A percentile compares a stretch with the other conserved stretches of the same genome.
Evolutionary conservation across 2,888 invertebrate genomes (phyloP).

Genomic region (Subacronicta megacephala): DNA sequence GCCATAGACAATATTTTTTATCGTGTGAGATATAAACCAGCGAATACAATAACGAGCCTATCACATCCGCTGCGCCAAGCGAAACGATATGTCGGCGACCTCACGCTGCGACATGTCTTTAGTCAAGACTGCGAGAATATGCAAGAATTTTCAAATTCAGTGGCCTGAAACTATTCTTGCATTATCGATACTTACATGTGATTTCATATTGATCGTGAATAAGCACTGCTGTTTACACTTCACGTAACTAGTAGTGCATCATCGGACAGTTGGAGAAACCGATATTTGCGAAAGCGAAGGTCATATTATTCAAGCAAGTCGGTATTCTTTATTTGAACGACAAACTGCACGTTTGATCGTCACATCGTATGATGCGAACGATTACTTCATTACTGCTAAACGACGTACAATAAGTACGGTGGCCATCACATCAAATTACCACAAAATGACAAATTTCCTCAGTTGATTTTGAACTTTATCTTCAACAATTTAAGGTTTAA

Average conservation of each 20-base stretch:
- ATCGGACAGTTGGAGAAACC: slow-evolving; percentile 27
- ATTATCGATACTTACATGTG: neutral
- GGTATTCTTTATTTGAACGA: slow-evolving; percentile 40
- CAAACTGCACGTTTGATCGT: slow-evolving; percentile 19
- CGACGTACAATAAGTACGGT: slow-evolving; percentile 58
- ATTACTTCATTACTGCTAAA: slow-evolving; percentile 66
- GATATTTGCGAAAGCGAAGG: slow-evolving; percentile 48
- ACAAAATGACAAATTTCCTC: too few species aligned
- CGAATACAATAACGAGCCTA: too few species aligned
- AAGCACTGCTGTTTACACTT: slow-evolving; percentile 27
- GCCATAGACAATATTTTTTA: too few species aligned
- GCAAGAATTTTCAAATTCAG: neutral
- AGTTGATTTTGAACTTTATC: too few species aligned
- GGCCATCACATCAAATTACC: too few species aligned
- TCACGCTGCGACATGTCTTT: too few species aligned
- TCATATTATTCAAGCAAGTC: slow-evolving; percentile 20
- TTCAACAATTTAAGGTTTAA: too few species aligned
- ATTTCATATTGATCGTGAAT: slow-evolving; percentile 10
- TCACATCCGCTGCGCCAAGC: too few species aligned
- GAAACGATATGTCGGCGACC: too few species aligned
- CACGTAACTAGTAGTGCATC: slow-evolving; percentile 36
- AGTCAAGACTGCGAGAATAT: too few species aligned
- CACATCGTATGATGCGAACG: slow-evolving; percentile 48
- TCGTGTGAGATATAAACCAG: too few species aligned
- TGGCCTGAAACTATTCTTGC: neutral